phyloP scores from a whole-genome alignment of 2,797 vertebrate genomes.

The Carapus acus region DNA sequence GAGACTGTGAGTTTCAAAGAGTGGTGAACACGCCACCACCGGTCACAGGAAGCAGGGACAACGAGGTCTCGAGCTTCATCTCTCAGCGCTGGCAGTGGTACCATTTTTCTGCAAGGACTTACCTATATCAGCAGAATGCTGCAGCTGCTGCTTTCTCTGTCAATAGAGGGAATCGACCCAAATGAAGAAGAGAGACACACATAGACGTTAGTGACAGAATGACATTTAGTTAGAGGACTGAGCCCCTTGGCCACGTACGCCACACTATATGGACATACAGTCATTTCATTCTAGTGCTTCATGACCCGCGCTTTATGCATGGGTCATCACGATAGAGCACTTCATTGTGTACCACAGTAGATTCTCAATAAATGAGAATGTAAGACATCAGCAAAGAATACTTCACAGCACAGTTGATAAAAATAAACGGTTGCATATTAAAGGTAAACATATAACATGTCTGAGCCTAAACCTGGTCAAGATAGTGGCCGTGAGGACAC shows the following conservation, averaged over 20 bases:
- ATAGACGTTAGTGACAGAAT: constrained; percentile 73
- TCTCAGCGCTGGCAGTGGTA: constrained; percentile 48
- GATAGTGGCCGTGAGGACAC: constrained; percentile 3
- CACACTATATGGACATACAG: constrained; percentile 38
- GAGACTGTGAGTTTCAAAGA: constrained; percentile 38
- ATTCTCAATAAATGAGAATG: constrained; percentile 58
- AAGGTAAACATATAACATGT: constrained; percentile 1
- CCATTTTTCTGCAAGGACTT: constrained; percentile 68
- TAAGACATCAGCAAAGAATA: constrained; percentile 13
- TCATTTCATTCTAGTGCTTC: constrained; percentile 34
- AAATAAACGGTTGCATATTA: constrained; percentile 4
- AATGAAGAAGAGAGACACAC: constrained; percentile 74
- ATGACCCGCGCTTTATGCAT: constrained; percentile 45
- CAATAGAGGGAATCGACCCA: constrained; percentile 73
- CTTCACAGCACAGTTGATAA: constrained; percentile 4
- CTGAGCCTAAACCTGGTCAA: not conserved
- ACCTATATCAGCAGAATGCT: constrained; percentile 75
- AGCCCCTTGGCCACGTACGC: constrained; percentile 51
- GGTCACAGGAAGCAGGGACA: constrained; percentile 50
- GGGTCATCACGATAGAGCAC: constrained; percentile 31
- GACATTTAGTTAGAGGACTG: constrained; percentile 55
- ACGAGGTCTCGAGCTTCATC: constrained; percentile 54
- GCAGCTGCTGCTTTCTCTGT: constrained; percentile 75
- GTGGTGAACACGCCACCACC: constrained; percentile 52
- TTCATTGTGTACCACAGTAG: constrained; percentile 9